Conservation (phyloP, 2,113 vertebrate genomes). For the Phyllostomus discolor region DNA sequence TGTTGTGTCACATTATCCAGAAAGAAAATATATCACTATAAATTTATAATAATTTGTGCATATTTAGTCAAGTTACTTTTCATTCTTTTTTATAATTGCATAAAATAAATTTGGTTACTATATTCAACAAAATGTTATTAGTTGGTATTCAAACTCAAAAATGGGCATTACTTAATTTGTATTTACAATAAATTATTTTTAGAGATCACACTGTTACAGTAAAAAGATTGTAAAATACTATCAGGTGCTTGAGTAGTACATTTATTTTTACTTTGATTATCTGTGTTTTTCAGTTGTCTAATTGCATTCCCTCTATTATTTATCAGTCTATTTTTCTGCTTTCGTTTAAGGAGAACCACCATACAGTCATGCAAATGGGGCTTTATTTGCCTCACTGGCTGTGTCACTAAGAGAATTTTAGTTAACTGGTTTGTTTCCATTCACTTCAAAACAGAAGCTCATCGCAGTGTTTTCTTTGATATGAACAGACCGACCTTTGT, state of each 20-base stretch:
- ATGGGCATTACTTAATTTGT: neutral
- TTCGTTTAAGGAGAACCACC: neutral
- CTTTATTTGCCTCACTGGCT: neutral
- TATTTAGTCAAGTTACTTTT: neutral
- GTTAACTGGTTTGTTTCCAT: neutral
- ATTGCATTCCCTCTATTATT: neutral
- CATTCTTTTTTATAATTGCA: neutral
- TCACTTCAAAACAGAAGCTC: neutral
- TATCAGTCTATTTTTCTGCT: neutral
- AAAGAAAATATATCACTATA: neutral
- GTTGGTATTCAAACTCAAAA: neutral
- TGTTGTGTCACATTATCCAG: neutral
- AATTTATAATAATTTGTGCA: neutral
- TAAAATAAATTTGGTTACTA: neutral
- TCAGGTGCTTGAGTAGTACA: neutral
- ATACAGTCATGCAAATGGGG: neutral
- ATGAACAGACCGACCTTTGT: neutral
- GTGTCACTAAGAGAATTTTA: neutral
- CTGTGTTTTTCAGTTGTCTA: neutral
- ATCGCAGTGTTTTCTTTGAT: neutral
- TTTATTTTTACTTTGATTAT: neutral
- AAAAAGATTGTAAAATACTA: neutral
- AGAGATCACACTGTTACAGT: neutral
- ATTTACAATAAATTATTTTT: neutral
- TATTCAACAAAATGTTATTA: neutral